Conservation (phyloP, 2,888 invertebrate genomes). For the Oscheius myriophilus region DNA sequence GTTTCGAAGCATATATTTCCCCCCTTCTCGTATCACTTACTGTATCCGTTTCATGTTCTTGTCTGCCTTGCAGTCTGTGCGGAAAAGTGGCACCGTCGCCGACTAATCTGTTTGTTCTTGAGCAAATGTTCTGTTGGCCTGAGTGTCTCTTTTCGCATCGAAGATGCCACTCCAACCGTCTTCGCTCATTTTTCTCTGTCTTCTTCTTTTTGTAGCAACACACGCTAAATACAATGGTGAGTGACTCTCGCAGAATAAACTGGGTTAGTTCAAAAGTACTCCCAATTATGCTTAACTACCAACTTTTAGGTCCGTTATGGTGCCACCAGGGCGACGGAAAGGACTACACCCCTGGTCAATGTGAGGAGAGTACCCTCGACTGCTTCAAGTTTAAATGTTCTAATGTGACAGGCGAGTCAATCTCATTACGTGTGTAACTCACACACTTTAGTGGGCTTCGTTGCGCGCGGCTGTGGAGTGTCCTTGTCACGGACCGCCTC, state of each 20-base stretch:
- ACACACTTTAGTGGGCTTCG: conserved; percentile 48
- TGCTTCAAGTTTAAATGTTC: conserved; percentile 55
- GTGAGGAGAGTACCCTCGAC: conserved; percentile 47
- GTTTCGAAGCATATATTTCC: no score
- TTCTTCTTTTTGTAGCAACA: conserved; percentile 8
- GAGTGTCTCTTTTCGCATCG: conserved; percentile 30
- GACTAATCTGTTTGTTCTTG: conserved; percentile 28
- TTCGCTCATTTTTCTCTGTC: conserved; percentile 1
- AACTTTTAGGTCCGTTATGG: conserved; percentile 38
- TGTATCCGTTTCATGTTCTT: no score
- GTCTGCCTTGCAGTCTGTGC: no score
- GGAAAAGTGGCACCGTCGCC: no score
- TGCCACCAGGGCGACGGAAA: conserved; percentile 50
- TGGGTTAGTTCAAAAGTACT: no score
- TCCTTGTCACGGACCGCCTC: conserved; percentile 44
- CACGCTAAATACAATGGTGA: conserved; percentile 18
- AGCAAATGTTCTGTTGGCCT: conserved; percentile 20
- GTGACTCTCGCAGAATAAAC: no score
- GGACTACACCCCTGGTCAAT: conserved; percentile 44
- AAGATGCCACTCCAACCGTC: conserved; percentile 24
- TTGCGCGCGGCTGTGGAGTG: conserved; percentile 57
- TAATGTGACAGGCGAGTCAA: conserved; percentile 39
- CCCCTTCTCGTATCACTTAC: no score
- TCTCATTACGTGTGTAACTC: neutral
- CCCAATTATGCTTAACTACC: neutral